Conservation (phyloP, 2,888 invertebrate species). For the Rhopalosiphum nymphaeae region DNA sequence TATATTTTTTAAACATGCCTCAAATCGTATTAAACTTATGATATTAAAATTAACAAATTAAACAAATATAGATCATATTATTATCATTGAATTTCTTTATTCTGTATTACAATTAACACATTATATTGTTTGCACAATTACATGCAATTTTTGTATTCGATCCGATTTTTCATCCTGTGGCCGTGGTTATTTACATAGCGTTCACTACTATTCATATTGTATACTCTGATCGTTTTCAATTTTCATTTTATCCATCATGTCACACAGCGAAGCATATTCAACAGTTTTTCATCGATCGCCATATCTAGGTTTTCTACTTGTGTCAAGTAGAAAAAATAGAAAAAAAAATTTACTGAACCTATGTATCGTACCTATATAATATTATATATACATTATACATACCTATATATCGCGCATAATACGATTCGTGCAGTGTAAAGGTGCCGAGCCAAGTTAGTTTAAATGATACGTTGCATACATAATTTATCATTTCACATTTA, state of each 20-base stretch:
- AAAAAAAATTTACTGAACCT: neutral
- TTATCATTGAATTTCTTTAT: no score
- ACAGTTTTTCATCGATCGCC: neutral
- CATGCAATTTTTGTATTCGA: neutral
- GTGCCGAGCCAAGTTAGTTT: constrained; percentile 31
- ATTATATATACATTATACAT: neutral
- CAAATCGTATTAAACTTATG: no score
- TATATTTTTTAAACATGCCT: no score
- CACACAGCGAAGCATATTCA: neutral
- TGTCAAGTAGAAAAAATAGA: neutral
- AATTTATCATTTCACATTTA: neutral
- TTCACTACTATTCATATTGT: neutral
- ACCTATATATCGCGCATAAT: neutral
- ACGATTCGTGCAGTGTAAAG: neutral
- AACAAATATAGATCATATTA: no score
- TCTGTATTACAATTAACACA: no score
- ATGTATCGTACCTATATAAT: neutral
- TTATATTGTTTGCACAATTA: neutral
- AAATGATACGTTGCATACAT: neutral
- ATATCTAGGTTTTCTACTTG: neutral
- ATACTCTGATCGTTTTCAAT: neutral
- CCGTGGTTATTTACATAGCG: neutral
- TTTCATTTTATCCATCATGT: neutral
- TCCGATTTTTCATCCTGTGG: neutral
- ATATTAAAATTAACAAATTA: no score